Base-by-base conservation (phyloP, 2,888 invertebrate genomes). In the Argyresthia albistria region DNA sequence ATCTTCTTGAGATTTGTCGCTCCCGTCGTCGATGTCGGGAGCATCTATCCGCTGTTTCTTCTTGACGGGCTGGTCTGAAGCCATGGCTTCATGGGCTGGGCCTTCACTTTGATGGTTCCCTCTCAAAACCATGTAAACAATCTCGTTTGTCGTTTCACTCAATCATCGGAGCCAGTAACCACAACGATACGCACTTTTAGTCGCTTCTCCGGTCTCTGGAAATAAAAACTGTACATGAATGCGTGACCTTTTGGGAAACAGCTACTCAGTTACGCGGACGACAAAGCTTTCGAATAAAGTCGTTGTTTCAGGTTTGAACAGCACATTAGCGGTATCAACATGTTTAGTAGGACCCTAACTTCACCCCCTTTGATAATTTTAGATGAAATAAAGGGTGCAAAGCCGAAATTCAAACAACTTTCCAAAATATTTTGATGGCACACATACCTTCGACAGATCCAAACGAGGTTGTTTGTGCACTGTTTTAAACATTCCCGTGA, bases 1-100 rank as follows among this genome's bases (percentile, higher is more conserved):
- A 57, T 88, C 88, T 55, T 90, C 89, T 16, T 88, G 76, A 52
- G 89, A 89, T 52, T 84, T 81, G 55, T 87, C 88, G 51, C 81
- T 78, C 35, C 72, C 76, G 58, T 90, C 90, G 58, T 91, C 91
- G 50, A 89, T 89, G 57, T 90, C 89, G 9, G 90, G 89, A 8
- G 88, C 89, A 61, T 92, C 91, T 61, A 94, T 91, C 68, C 94
- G 91, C 72, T 93, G 92, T 73, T 95, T 93, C 88, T 95, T 95
- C 74, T 94, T 95, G 64, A 93, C 92, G 61, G 95, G 95, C 83
- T 95, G 95, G 80, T 94, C 93, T 62, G 91, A 91, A 70, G 90
- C 92, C 93, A 93, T 93, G 66, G 81, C 89, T 80, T 84, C 88
- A 80, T 87, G 80, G 74, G 84, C 77, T 76, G 82, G 80, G 74